phyloP scores from a whole-genome alignment of 1,140 invertebrate genomes.

The Trinorchestia longiramus region DNA sequence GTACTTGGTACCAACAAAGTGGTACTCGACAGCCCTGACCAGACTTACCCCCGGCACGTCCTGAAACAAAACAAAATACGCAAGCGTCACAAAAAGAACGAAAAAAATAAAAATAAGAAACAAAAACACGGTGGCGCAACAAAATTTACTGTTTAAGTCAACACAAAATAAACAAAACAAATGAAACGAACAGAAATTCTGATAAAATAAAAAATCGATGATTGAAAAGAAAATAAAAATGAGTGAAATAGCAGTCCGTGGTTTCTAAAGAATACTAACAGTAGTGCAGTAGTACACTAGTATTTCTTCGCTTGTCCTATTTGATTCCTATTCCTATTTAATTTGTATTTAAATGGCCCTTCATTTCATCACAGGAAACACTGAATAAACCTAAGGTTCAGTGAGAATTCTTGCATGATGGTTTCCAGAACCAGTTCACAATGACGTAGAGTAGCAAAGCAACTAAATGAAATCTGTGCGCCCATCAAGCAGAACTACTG shows the following conservation, averaged over 20 bases:
- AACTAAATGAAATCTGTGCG: no score
- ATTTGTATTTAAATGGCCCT: neutral
- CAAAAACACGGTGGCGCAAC: no score
- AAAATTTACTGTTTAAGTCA: no score
- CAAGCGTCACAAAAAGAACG: slow-evolving; percentile 10
- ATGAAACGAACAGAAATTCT: no score
- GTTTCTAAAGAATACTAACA: no score
- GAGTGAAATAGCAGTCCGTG: no score
- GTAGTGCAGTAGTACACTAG: no score
- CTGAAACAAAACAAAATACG: slow-evolving; percentile 64
- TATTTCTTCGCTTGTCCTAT: neutral
- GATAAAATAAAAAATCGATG: neutral
- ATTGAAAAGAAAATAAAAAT: neutral
- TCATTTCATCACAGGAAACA: neutral
- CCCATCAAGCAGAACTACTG: no score
- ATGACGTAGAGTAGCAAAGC: no score
- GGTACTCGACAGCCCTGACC: neutral
- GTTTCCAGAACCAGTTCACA: neutral
- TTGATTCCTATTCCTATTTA: neutral
- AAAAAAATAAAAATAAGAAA: neutral
- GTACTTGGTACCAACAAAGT: neutral
- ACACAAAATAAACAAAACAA: no score
- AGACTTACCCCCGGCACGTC: slow-evolving; percentile 67
- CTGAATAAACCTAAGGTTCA: neutral
- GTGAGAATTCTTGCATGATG: neutral